These are phyloP conservation scores for pig (Sus scrofa) DNA, from an alignment of 2,113 vertebrate species.

Conservation along the genomic window DNA sequence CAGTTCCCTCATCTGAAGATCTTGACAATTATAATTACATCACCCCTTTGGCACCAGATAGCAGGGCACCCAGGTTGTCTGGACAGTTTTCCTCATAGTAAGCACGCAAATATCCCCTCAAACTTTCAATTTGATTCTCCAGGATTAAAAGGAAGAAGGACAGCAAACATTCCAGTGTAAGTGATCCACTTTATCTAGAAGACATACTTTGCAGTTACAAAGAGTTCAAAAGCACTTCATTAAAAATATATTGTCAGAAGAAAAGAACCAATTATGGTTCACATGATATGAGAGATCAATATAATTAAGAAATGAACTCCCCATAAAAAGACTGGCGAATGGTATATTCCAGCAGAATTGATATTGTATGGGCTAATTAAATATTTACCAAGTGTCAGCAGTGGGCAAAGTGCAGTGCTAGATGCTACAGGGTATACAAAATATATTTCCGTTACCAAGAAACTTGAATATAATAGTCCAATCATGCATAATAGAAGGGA, in stretches of 20 bases:
- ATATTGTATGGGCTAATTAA: slow-evolving; percentile 58
- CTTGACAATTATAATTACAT: fast-evolving
- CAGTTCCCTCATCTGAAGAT: not conserved
- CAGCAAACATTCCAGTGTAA: fast-evolving
- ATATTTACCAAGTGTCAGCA: slow-evolving; percentile 47
- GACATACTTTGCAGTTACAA: not conserved
- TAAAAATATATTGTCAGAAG: slow-evolving; percentile 78
- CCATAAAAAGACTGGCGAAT: not conserved
- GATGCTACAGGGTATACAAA: fast-evolving
- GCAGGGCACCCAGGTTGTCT: fast-evolving
- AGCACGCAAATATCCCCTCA: fast-evolving
- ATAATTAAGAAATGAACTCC: slow-evolving; percentile 73
- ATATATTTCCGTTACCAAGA: not conserved
- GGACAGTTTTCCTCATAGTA: not conserved
- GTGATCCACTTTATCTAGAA: not conserved
- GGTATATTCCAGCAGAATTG: not conserved
- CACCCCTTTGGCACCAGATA: fast-evolving
- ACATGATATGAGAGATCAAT: slow-evolving; percentile 76
- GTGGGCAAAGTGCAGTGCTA: not conserved
- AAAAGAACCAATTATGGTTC: slow-evolving; percentile 66
- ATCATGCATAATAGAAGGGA: fast-evolving
- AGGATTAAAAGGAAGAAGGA: not conserved
- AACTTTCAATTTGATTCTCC: not conserved
- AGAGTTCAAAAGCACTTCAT: slow-evolving; percentile 55
- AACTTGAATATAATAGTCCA: fast-evolving